Base-by-base conservation (phyloP, 2,113 vertebrate genomes). In the Calyptomena viridis region DNA sequence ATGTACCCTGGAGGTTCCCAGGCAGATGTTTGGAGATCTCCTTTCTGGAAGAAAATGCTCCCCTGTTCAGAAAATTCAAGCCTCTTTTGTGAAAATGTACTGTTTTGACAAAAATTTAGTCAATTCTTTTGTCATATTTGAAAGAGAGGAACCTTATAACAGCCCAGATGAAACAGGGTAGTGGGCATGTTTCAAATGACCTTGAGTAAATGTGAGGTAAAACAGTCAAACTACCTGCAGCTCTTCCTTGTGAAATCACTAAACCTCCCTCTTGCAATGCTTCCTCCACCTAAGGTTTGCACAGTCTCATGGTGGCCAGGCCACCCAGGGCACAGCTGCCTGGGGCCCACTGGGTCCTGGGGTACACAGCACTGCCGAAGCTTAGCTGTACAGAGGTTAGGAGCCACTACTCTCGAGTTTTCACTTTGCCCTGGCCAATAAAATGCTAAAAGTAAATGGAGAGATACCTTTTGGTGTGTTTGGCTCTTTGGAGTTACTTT, bases 231-330 rank as follows among this genome's bases (percentile, higher is more conserved):
- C 47, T 71, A 55, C 11, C 40, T 7, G 1, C 22, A 74, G 20
- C 19, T 46, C 75, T 87, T 60, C 28, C 64, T 69, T 52, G 31
- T 53, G 46, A 89, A 86, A 68, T 42, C 30, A 68, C 35, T 58
- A 25, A 6, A 73, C 14, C 19, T 86, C 17, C 17, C 40, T 66
- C n/a, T 64, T 35, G 35, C 86, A 60, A 56, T 31, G 44, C 67
- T 76, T 59, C 46, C 37, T 80, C 22, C 9, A 6, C 14, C 60
- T 90, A 53, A 40, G 11, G 13, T 44, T 63, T 60, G 6, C 19
- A 16, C 7, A 44, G 23, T 33, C 25, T 69, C 1, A 0, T 42
- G 55, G 35, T 1, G 4, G 39, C 49, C 3, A 2, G 15, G 49
- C 67, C 44, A 64, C 19, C 55, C 14, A 66, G 56, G 22, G 18